Evolutionary conservation across 1,140 invertebrate genomes (phyloP).

Genomic region (Galleria mellonella): DNA sequence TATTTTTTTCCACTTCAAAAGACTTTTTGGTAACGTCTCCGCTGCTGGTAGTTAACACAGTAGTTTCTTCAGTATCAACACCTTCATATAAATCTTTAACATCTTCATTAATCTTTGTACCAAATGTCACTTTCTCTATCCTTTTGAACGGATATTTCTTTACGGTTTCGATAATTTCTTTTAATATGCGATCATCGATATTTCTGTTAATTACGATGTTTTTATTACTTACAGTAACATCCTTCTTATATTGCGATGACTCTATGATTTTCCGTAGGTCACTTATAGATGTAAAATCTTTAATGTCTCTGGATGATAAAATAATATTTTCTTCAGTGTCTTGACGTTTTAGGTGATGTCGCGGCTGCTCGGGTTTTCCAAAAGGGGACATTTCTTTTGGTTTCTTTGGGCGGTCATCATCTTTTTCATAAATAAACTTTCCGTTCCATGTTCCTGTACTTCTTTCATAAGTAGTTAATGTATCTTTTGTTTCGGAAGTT

Average conservation of each 20-base stretch:
- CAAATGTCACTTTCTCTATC: slow-evolving; percentile 63
- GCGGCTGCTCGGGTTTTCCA: slow-evolving; percentile 54
- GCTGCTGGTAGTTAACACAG: slow-evolving; percentile 46
- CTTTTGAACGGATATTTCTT: slow-evolving; percentile 67
- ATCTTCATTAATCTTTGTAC: slow-evolving; percentile 65
- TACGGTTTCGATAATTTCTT: slow-evolving; percentile 66
- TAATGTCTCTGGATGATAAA: slow-evolving; percentile 62
- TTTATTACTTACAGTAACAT: slow-evolving; percentile 62
- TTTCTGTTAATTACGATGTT: slow-evolving; percentile 65
- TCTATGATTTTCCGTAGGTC: slow-evolving; percentile 64
- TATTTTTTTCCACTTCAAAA: slow-evolving; percentile 67
- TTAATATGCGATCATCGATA: slow-evolving; percentile 59
- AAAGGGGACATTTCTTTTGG: slow-evolving; percentile 63
- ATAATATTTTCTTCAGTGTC: slow-evolving; percentile 68
- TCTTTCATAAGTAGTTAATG: slow-evolving; percentile 57
- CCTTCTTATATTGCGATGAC: slow-evolving; percentile 49
- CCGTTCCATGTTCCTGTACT: slow-evolving; percentile 68
- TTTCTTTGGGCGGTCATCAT: slow-evolving; percentile 52
- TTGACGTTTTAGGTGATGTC: slow-evolving; percentile 61
- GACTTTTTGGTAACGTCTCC: slow-evolving; percentile 63
- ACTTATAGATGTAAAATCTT: slow-evolving; percentile 67
- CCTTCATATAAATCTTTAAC: slow-evolving; percentile 69
- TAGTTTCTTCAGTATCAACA: slow-evolving; percentile 56
- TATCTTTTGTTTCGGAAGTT: slow-evolving; percentile 54
- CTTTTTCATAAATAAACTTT: slow-evolving; percentile 62